These are phyloP conservation scores for Himalopsyche kuldschensis DNA, from an alignment of 2,888 invertebrate species.

Conservation along the genomic window DNA sequence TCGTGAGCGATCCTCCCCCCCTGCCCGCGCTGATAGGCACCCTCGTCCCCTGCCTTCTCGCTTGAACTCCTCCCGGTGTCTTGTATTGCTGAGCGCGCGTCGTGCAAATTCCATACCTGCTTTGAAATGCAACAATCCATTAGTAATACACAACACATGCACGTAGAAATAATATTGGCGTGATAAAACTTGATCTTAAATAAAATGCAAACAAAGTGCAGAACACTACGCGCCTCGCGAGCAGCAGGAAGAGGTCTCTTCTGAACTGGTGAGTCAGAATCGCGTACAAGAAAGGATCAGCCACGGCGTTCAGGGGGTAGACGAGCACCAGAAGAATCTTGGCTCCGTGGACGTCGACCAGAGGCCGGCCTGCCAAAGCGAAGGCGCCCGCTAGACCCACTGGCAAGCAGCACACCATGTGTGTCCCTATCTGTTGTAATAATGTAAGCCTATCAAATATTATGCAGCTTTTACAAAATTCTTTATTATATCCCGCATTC, in stretches of 20 bases:
- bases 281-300: slow-evolving; percentile 91
- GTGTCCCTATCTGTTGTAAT: slow-evolving; percentile 64
- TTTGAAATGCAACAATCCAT: slow-evolving; percentile 39
- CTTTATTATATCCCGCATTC: no score
- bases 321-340: slow-evolving; percentile 86
- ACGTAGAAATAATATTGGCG: no score
- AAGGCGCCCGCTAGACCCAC: slow-evolving; percentile 88
- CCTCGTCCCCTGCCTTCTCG: neutral
- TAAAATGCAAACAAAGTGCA: slow-evolving; percentile 42
- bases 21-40: neutral
- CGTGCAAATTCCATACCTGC: slow-evolving; percentile 59
- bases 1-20: slow-evolving; percentile 27
- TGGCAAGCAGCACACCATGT: slow-evolving; percentile 84
- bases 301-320: slow-evolving; percentile 88
- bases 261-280: slow-evolving; percentile 87
- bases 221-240: slow-evolving; percentile 58
- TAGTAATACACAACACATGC: neutral
- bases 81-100: slow-evolving; percentile 56
- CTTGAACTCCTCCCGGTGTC: slow-evolving; percentile 43
- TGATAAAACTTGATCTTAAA: neutral
- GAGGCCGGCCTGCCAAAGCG: slow-evolving; percentile 79
- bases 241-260: slow-evolving; percentile 68
- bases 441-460: neutral
- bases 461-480: no score
- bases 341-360: slow-evolving; percentile 80